Base-by-base conservation (phyloP, 2,888 invertebrate species). In the Idaea dimidiata region DNA sequence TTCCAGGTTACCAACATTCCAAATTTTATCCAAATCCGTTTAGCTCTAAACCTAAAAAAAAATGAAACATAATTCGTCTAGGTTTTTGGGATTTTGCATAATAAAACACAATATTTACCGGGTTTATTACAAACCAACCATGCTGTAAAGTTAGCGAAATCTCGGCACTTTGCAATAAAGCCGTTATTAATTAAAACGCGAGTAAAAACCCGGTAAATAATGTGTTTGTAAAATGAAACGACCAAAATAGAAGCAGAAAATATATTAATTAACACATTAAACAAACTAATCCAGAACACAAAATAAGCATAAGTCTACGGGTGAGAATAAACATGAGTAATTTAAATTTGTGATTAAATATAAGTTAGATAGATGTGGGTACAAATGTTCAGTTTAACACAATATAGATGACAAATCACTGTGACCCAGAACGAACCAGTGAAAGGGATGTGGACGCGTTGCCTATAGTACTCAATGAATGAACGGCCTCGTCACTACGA, bases 241-340 rank as follows among this genome's bases (percentile, higher is more conserved):
- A 57, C 62, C 54, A 0, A 17, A 59, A n/a, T 66, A 66, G n/a
- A 80, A 80, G 80, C 80, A 72, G 77, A 77, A 79, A 78, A 74
- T 72, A 79, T 75, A 71, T 77, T 32, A 32, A 32, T 32, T 32
- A 32, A 32, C 10, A 32, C 32, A 81, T 70, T 79, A 68, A 62
- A 68, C n/a, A n/a, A n/a, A n/a, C n/a, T 31, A 72, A 74, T 71
- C 68, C 62, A 68, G 66, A 73, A 72, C 69, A 32, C 69, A 62
- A 72, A 56, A 62, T 55, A 72, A 79, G 71, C 69, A 66, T 67
- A 70, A 64, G 73, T 70, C 63, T 62, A 66, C 62, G 60, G 60
- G 59, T n/a, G 59, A 65, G 64, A 69, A 68, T 71, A 75, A 56
- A 66, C 60, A 64, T 70, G 57, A 75, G 76, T 76, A 77, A 76